phyloP scores from a whole-genome alignment of 1,140 invertebrate species.

The Dermatophagoides farinae region DNA sequence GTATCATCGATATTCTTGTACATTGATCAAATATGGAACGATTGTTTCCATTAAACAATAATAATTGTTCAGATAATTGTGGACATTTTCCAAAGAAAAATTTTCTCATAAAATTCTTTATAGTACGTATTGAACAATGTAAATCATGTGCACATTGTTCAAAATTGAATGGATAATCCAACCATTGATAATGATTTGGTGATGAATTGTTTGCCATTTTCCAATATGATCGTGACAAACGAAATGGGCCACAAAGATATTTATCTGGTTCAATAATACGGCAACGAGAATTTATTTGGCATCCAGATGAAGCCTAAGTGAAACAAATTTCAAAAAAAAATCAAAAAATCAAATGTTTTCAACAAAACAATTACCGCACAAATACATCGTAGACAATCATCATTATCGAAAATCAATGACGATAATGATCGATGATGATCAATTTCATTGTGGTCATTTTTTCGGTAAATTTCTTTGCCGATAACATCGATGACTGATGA shows the following conservation, averaged over 20 bases:
- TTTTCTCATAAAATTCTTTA: neutral
- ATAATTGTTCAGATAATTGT: neutral
- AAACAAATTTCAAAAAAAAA: neutral
- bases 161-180: neutral
- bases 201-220: too few relatives aligned
- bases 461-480: neutral
- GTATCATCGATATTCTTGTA: neutral
- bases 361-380: constrained; percentile 5
- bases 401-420: neutral
- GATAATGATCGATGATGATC: too few relatives aligned
- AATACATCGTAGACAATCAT: constrained; percentile 1
- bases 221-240: neutral
- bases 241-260: constrained; percentile 8
- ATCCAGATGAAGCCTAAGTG: constrained; percentile 2
- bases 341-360: neutral
- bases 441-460: neutral
- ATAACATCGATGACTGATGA: neutral
- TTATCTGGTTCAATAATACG: neutral
- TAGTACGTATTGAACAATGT: neutral
- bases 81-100: neutral
- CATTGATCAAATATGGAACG: neutral
- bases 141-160: neutral
- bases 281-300: neutral
- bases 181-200: too few relatives aligned
- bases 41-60: neutral